Evolutionary conservation across 2,797 vertebrate genomes (phyloP), one percentile per base, ranked within the genome.

Genomic region (Florisuga fusca): DNA sequence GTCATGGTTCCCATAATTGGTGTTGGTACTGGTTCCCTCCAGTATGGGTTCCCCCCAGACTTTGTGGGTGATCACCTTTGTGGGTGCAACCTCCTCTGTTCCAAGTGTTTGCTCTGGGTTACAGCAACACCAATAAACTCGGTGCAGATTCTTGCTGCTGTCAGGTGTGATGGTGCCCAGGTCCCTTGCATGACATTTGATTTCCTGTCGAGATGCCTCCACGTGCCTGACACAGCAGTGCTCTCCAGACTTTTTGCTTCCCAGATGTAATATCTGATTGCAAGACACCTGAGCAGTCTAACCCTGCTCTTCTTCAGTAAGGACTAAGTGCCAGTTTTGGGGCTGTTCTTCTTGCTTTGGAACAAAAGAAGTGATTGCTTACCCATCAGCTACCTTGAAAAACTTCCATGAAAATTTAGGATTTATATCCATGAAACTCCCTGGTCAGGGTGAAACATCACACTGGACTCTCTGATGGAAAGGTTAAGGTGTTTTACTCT

Each of bases 31-130:
- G n/a, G n/a, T n/a, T n/a, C n/a, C n/a, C n/a, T n/a, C n/a, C n/a
- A n/a, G 46, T 21, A 23, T 7, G 63, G 38, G 13, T 84, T 91
- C 84, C 63, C 54, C 72, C 27, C 34, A 64, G 45, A n/a, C 25
- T 80, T 76, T 4, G 63, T 45, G 55, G 53, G 16, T 53, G 48
- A 63, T 58, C 55, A n/a, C n/a, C n/a, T n/a, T n/a, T n/a, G n/a
- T n/a, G n/a, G n/a, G 58, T 72, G 57, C 36, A 54, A 9, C 3
- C 2, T 66, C 1, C 0, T 16, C 3, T 19, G 46, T 54, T 68
- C n/a, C 45, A 27, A n/a, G 21, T 43, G 11, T 51, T 92, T 59
- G 27, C 55, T 27, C 50, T 75, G 64, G 68, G 64, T 34, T 69
- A 3, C 26, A 48, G 57, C 27, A 90, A 64, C 17, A 59, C 53